phyloP scores from a whole-genome alignment of 2,113 vertebrate species.

The Alethe castanea region DNA sequence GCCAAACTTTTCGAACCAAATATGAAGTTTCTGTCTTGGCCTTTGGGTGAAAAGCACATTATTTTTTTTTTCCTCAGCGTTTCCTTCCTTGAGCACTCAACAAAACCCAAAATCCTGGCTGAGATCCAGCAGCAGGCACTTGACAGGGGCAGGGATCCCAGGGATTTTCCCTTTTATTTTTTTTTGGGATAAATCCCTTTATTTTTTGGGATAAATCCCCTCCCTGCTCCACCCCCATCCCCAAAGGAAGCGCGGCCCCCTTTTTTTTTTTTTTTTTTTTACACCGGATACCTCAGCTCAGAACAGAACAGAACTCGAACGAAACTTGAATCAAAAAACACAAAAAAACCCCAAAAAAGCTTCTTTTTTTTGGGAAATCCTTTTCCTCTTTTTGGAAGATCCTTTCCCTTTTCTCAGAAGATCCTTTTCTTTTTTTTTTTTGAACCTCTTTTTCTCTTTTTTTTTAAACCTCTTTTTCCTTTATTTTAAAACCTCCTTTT shows the following conservation, averaged over 20 bases:
- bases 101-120: neutral
- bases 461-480: too few relatives aligned
- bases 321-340: constrained; percentile 71
- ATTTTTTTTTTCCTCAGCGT: neutral
- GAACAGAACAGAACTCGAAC: constrained; percentile 9
- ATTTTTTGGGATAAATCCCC: neutral
- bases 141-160: neutral
- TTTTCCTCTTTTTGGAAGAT: neutral
- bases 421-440: too few relatives aligned
- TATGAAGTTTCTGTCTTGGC: neutral
- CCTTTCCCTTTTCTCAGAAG: neutral
- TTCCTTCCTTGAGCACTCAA: neutral
- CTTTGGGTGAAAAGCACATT: constrained; percentile 8
- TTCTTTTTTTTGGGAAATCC: neutral
- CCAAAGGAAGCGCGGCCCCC: neutral
- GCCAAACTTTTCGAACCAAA: constrained; percentile 50
- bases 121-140: neutral
- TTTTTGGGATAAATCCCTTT: neutral
- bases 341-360: neutral
- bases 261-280: constrained; percentile 28
- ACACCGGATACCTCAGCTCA: constrained; percentile 74
- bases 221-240: neutral
- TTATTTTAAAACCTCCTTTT: too few relatives aligned
- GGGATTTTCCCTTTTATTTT: neutral
- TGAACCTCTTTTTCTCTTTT: neutral